Evolutionary conservation across 2,888 invertebrate species (phyloP), one percentile per base, ranked within the genome.

Genomic region (Meloe dianella): DNA sequence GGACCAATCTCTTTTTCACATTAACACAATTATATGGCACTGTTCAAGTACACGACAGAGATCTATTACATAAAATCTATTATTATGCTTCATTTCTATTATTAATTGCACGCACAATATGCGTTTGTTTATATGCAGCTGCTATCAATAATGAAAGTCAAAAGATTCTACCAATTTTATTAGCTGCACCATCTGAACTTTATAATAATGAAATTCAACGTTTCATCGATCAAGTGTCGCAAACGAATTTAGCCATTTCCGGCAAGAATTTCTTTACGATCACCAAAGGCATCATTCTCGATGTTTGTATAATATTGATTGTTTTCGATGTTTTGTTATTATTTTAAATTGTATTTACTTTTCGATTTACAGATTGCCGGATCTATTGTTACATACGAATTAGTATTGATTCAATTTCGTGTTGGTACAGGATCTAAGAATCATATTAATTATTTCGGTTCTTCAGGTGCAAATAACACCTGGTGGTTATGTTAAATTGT

Each of bases 21-120:
- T 57, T 65, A 27, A 57, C 10, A n/a, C 65, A 65, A 27, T 29
- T 65, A 10, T 65, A 61, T 35, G 29, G 38, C 17, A 65, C n/a
- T n/a, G 30, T 17, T 9, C 60, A 10, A 7, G 35, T 32, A 5
- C n/a, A 17, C 10, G 20, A 56, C 10, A 56, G 27, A 3, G 56
- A 41, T 14, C 14, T 47, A n/a, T 20, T 41, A 3, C n/a, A 22
- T 1, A 10, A 56, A 54, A 29, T 27, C 6, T 62, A 54, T 14
- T 54, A 12, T 51, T 30, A 17, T 54, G 6, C n/a, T 7, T 54
- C 30, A 27, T 47, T 47, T 20, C n/a, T 56, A 20, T 17, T 30
- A 1, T 7, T 58, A 17, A 29, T 58, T 30, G 30, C 1, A 12
- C 58, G 58, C 20, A 58, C 29, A 17, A 30, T 58, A 5, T 27